Base-by-base conservation (phyloP, 2,888 invertebrate species). In the Periphyllus acericola region DNA sequence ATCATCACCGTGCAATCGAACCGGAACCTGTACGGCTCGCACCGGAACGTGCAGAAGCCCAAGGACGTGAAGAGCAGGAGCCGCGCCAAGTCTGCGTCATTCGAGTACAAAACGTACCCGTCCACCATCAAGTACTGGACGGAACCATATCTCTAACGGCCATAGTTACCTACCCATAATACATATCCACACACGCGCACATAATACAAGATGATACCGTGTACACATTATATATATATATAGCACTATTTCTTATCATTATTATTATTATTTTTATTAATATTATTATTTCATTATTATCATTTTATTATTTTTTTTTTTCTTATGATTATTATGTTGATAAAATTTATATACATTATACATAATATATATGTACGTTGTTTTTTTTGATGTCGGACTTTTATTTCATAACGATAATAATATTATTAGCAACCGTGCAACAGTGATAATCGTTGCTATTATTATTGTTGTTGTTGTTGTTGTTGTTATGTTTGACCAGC, bases 41-140 rank as follows among this genome's bases (percentile, higher is more conserved):
- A 96, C 91, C 95, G 95, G 91, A 95, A 93, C 90, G 94, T 96
- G 91, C 91, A 95, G 89, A 96, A 96, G 91, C 95, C 95, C 89
- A 95, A 94, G 91, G 96, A 96, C 91, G 94, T 96, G 75, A 96
- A 96, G 91, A 94, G 95, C 92, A 93, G 95, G 90, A 95, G 94
- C 85, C 94, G 94, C 91, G 94, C 94, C 90, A 93, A 93, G 90
- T 93, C 94, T 92, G 93, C 90, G 93, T 93, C 88, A 91, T 86
- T 86, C 72, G 86, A 86, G 89, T 66, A 91, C 89, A 68, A 90
- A 92, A 79, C 91, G 92, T 89, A 93, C 93, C 89, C 89, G 89
- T 34, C 89, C 89, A 34, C 90, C 90, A 52, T 92, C 19, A 92
- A 92, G 90, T 92, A 92, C 89, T 93, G 92, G 92, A 92, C 92